phyloP scores from a whole-genome alignment of 1,140 invertebrate species.

The Drosophila cardini region DNA sequence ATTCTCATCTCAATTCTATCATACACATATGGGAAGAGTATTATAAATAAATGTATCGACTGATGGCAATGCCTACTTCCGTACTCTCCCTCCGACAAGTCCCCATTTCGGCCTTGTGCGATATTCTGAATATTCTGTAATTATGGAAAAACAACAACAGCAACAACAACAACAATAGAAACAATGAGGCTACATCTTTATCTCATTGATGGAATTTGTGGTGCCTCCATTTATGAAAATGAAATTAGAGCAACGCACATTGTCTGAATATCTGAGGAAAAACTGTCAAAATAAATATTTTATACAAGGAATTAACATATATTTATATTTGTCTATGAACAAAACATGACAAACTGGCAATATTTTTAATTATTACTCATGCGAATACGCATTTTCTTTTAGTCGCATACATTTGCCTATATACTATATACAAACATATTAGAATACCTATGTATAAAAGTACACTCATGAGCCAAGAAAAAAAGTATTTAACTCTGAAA shows the following conservation, averaged over 20 bases:
- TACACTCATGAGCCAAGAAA: constrained; percentile 33
- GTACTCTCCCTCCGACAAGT: constrained; percentile 43
- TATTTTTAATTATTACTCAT: constrained; percentile 51
- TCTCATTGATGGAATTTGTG: constrained; percentile 60
- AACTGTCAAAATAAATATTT: constrained; percentile 32
- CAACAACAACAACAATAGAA: constrained; percentile 27
- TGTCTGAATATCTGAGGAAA: constrained; percentile 32
- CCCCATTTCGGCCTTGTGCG: constrained; percentile 74
- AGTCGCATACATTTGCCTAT: no score
- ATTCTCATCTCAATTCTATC: not conserved
- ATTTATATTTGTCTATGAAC: constrained; percentile 12
- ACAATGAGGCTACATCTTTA: constrained; percentile 61
- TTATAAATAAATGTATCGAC: constrained; percentile 28
- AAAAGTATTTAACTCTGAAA: not conserved
- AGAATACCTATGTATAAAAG: no score
- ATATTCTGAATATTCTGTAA: constrained; percentile 78
- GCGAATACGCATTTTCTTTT: not conserved
- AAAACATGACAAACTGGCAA: constrained; percentile 20
- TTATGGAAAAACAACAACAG: constrained; percentile 67
- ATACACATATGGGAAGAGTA: not conserved
- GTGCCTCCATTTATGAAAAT: constrained; percentile 41
- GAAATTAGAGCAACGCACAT: constrained; percentile 44
- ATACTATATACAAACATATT: no score
- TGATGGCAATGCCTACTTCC: constrained; percentile 22
- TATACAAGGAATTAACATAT: constrained; percentile 24